phyloP scores from a whole-genome alignment of 92 coral and sea anemone genomes.

The Actinernus sp. region DNA sequence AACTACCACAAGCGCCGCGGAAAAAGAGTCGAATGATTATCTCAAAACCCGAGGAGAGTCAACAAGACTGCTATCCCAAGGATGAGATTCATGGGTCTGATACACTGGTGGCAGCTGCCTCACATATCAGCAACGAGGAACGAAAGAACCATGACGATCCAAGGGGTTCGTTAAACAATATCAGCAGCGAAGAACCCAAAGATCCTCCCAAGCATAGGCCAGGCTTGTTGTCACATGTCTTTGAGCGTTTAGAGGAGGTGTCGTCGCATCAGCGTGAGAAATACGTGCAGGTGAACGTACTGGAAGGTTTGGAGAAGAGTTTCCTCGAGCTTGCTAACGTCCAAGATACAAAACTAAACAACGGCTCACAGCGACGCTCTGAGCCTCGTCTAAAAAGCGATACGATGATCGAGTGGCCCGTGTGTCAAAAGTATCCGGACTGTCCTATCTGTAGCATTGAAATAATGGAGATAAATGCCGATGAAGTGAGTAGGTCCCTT shows the following conservation, averaged over 20 bases:
- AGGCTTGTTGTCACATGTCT: too few species aligned
- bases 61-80: too few species aligned
- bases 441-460: slow-evolving; percentile 72
- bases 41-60: background rate
- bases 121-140: too few species aligned
- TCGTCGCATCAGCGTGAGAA: slow-evolving; percentile 22
- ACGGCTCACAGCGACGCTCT: background rate
- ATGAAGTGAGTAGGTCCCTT: background rate
- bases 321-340: slow-evolving; percentile 21
- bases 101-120: too few species aligned
- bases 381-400: background rate
- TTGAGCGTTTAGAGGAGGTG: too few species aligned
- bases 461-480: slow-evolving; percentile 7
- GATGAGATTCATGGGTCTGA: too few species aligned
- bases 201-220: too few species aligned
- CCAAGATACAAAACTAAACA: background rate
- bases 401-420: slow-evolving; percentile 64
- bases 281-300: slow-evolving; percentile 14
- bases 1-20: background rate
- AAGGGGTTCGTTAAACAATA: too few species aligned
- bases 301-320: slow-evolving; percentile 22
- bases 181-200: too few species aligned
- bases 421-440: slow-evolving; percentile 70
- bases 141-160: too few species aligned
- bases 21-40: background rate